Evolutionary conservation across 2,888 invertebrate species (phyloP), one percentile per base, ranked within the genome.

Genomic region (Stratiomys singularior): DNA sequence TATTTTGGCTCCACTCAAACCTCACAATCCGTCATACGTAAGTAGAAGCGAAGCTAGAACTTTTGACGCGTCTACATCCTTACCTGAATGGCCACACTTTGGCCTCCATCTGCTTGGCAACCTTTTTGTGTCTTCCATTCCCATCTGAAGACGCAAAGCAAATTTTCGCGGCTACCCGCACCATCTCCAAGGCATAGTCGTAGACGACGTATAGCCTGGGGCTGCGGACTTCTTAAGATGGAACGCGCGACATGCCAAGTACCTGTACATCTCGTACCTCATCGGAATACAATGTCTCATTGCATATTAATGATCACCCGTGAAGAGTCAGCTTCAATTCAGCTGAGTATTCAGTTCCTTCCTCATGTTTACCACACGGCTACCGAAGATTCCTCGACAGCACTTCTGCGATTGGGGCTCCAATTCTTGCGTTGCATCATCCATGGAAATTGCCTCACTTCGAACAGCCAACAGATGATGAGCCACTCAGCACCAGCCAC

Each of bases 181-280:
- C 25, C 56, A 72, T 72, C 71, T 72, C 44, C 52, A 15, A 72
- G 52, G 27, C 56, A 72, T 52, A 18, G 15, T 52, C 60, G 52
- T 30, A 21, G 44, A 72, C 52, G 56, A 25, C 66, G 30, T 37
- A 66, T 44, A 71, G 47, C 69, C 52, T 21, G 46, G 37, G 56
- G 56, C 37, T 37, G 9, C 37, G 30, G 37, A 25, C 72, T 76
- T 64, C 58, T 72, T 63, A 52, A 74, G 79, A 79, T 76, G 72
- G 78, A 67, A 78, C 79, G 78, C 78, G 78, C 79, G 79, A 79
- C 79, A 79, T 79, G 79, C 78, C 79, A 79, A 79, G 78, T 79
- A 74, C 79, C 78, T 79, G 78, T 77, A 69, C 67, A 52, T 78
- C 67, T 77, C 77, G 76, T 76, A 64, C 76, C 76, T 76, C 76